Evolutionary conservation across 2,113 vertebrate genomes (phyloP), one percentile per base, ranked within the genome.

Genomic region (Tupaia chinensis): DNA sequence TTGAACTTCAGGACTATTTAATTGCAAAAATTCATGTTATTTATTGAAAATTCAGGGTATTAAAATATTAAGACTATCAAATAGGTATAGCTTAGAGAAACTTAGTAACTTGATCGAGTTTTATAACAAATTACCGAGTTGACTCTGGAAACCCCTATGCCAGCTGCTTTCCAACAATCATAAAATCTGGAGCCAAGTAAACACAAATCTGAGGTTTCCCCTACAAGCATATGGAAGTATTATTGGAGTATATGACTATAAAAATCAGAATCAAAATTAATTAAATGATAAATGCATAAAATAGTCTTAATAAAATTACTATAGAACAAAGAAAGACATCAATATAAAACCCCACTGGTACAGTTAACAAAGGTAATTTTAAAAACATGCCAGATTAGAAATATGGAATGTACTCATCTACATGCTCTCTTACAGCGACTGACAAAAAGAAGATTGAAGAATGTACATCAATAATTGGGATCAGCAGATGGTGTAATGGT

Each of bases 221-320:
- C 20, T 10, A 20, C 7, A 84, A 76, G 23, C 79, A 91, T 22
- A 74, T 58, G 6, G n/a, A 89, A 27, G 54, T 29, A 86, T 29
- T 14, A 1, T 63, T 74, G 81, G 61, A 88, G 13, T 76, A 23
- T 77, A 4, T 77, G 54, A 65, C 13, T 23, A 4, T 68, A 14
- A 89, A 83, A 83, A 68, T 91, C 25, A 85, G 68, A 89, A 91
- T 61, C n/a, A 89, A 93, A 83, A 91, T 61, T 32, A 81, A 77
- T 44, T 9, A 87, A 93, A 60, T 63, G 54, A 94, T 72, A 88
- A 56, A 80, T 72, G 69, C 2, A 27, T 20, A 84, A 61, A 83
- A 4, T 58, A 60, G 5, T 91, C 32, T 54, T 83, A 90, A 90
- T 82, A 92, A 53, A 86, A n/a, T 76, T 27, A 70, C 23, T 90